These are phyloP conservation scores for Mixornis gularis DNA, from an alignment of 2,113 vertebrate species.

Conservation along the genomic window DNA sequence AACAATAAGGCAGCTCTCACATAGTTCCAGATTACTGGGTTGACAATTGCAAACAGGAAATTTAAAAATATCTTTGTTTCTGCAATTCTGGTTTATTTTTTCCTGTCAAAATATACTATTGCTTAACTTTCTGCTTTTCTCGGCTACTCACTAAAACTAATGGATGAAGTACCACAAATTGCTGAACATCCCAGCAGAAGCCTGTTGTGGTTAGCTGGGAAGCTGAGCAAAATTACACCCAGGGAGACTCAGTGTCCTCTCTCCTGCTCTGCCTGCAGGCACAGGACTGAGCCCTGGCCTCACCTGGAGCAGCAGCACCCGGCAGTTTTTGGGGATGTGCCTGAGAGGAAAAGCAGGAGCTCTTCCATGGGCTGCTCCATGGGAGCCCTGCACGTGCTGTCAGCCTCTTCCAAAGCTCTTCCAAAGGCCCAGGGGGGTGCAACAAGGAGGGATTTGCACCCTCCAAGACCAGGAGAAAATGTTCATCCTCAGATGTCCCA, in stretches of 20 bases:
- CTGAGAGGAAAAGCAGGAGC: not conserved
- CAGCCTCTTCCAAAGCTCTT: not conserved
- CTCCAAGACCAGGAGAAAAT: not conserved
- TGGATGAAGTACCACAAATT: not conserved
- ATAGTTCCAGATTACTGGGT: not conserved
- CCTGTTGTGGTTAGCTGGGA: not conserved
- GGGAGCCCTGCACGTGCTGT: not conserved
- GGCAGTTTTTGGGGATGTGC: rapidly evolving
- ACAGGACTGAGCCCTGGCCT: not conserved
- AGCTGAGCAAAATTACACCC: not conserved
- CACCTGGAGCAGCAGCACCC: not conserved
- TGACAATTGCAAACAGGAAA: not conserved
- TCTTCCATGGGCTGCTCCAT: not conserved
- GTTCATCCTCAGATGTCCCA: rapidly evolving
- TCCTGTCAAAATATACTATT: not conserved
- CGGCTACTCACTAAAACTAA: not conserved
- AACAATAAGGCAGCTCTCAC: not conserved
- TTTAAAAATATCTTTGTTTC: not conserved
- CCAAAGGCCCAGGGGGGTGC: not conserved
- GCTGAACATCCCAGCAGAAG: not conserved
- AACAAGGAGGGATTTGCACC: not conserved
- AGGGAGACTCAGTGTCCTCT: not conserved
- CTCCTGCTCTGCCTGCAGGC: not conserved
- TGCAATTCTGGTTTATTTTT: not conserved
- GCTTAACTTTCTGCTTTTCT: not conserved